Conservation (phyloP, 2,888 invertebrate genomes). For the Diadegma fenestrale region DNA sequence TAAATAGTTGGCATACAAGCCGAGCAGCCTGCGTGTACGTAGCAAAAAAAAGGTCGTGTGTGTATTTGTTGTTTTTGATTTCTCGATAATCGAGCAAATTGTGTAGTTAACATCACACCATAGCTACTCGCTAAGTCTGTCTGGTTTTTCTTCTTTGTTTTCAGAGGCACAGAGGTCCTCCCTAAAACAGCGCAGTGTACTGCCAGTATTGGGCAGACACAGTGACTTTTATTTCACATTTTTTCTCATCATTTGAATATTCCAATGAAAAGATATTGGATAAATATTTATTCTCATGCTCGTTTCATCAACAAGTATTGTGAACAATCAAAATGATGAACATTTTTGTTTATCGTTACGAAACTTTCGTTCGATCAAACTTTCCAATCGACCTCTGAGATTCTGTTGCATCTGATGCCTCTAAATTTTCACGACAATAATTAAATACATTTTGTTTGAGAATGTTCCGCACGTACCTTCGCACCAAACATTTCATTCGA, state of each 20-base stretch:
- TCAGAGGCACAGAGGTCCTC: constrained; percentile 82
- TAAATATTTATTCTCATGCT: constrained; percentile 26
- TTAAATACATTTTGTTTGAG: neutral
- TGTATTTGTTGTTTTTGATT: constrained; percentile 70
- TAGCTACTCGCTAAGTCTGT: constrained; percentile 81
- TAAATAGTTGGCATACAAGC: constrained; percentile 67
- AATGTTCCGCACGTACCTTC: neutral
- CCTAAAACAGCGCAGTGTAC: constrained; percentile 82
- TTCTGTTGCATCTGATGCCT: constrained; percentile 73
- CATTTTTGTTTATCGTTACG: constrained; percentile 34
- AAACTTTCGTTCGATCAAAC: constrained; percentile 2
- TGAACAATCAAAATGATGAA: constrained; percentile 12
- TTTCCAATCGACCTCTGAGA: constrained; percentile 59
- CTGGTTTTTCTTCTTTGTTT: constrained; percentile 81
- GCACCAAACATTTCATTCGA: neutral
- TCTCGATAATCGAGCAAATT: constrained; percentile 54
- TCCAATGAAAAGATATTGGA: constrained; percentile 21
- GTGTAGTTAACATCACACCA: constrained; percentile 73
- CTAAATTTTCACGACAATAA: constrained; percentile 64
- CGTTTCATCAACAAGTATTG: constrained; percentile 28
- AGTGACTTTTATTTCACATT: constrained; percentile 79
- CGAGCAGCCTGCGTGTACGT: constrained; percentile 78
- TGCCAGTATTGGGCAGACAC: constrained; percentile 83
- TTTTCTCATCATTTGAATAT: constrained; percentile 65
- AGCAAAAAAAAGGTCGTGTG: constrained; percentile 75